Conservation (phyloP, 2,888 invertebrate genomes). For the Phortica okadai region DNA sequence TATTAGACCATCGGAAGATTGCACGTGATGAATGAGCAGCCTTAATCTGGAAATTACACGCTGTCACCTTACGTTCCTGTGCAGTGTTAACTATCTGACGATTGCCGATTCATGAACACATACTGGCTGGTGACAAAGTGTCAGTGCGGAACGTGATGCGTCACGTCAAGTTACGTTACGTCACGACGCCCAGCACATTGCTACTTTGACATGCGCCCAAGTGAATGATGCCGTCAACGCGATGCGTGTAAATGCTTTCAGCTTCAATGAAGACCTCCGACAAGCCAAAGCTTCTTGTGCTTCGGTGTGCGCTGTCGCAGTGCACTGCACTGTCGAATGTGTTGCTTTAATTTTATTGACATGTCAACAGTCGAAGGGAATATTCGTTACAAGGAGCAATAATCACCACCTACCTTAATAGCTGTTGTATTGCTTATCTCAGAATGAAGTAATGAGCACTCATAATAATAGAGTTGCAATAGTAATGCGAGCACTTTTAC, state of each 20-base stretch:
- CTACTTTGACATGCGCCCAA: not conserved
- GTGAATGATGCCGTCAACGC: not conserved
- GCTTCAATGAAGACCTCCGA: conserved; percentile 19
- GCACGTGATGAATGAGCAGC: conserved; percentile 57
- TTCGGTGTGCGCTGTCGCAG: not conserved
- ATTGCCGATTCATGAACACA: conserved; percentile 3
- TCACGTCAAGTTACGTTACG: too few relatives aligned
- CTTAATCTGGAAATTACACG: conserved; percentile 54
- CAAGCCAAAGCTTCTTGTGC: not conserved
- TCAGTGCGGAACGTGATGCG: not conserved
- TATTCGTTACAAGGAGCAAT: conserved; percentile 15
- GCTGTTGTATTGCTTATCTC: not conserved
- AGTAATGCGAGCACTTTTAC: too few relatives aligned
- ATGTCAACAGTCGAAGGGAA: conserved; percentile 24
- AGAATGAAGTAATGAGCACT: too few relatives aligned
- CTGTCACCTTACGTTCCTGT: conserved; percentile 22
- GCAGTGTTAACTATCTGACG: not conserved
- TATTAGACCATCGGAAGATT: too few relatives aligned
- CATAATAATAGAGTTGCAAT: too few relatives aligned
- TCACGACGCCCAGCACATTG: too few relatives aligned
- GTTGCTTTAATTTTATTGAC: conserved; percentile 20
- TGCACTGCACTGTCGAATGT: not conserved
- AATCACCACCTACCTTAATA: not conserved
- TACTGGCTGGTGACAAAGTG: not conserved
- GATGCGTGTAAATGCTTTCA: not conserved